A percentile compares a stretch with the other conserved stretches of the same genome.
These are phyloP conservation scores for Raja brachyura DNA, from an alignment of 2,113 vertebrate species.

Conservation along the genomic window DNA sequence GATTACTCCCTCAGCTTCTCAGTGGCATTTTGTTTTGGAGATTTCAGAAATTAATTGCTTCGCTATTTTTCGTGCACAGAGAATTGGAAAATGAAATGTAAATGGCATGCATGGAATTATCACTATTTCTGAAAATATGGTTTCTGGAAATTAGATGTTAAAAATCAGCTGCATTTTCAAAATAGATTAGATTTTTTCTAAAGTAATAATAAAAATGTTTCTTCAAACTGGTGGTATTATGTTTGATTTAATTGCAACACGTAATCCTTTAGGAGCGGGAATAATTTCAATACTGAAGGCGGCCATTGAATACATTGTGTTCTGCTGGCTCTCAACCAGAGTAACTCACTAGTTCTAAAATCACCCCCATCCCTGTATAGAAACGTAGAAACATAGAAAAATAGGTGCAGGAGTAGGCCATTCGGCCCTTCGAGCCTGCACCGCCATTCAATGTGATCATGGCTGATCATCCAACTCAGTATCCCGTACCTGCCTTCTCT, in stretches of 20 bases:
- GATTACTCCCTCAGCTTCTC: constrained; percentile 61
- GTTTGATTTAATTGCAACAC: neutral
- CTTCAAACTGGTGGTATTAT: constrained; percentile 5
- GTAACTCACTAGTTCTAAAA: no score
- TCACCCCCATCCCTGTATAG: no score
- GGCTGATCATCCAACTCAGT: no score
- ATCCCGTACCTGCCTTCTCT: no score
- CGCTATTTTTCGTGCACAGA: constrained; percentile 71
- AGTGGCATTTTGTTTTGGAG: constrained; percentile 56
- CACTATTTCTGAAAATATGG: constrained; percentile 67
- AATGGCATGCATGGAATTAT: constrained; percentile 66
- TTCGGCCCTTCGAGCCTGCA: no score
- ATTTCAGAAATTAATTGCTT: constrained; percentile 56
- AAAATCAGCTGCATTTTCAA: constrained; percentile 38
- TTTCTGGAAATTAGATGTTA: constrained; percentile 72
- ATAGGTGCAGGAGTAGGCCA: no score
- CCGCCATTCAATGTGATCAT: no score
- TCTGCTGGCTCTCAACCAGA: no score
- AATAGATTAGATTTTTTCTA: constrained; percentile 38
- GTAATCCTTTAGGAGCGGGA: no score
- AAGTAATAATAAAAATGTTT: constrained; percentile 30
- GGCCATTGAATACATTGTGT: no score
- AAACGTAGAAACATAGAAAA: no score
- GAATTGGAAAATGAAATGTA: constrained; percentile 63
- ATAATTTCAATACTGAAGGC: no score